A percentile compares a stretch with the other conserved stretches of the same genome.
Conservation (phyloP, 1,140 invertebrate species). For the Macrotrachela quadricornifera region DNA sequence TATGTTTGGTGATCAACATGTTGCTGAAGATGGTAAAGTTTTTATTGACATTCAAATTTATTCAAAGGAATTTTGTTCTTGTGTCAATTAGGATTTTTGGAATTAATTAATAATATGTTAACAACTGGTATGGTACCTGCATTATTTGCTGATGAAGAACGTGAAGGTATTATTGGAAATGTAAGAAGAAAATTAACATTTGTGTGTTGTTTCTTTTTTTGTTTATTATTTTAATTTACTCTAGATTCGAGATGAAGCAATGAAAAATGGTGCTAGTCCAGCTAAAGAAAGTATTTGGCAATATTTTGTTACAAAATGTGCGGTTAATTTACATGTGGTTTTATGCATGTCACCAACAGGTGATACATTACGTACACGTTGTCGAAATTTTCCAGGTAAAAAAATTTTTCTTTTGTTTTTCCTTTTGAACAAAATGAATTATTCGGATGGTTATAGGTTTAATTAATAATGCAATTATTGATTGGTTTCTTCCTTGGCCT, state of each 20-base stretch:
- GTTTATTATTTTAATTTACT: conserved; percentile 6
- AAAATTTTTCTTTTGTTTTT: not conserved
- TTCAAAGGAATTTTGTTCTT: not conserved
- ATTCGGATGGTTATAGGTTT: conserved; percentile 16
- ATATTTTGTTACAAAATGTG: conserved; percentile 36
- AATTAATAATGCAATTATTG: conserved; percentile 32
- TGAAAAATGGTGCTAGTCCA: conserved; percentile 42
- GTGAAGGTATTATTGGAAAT: conserved; percentile 46
- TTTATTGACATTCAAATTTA: not conserved
- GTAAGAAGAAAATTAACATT: conserved; percentile 12
- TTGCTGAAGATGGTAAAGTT: conserved; percentile 35
- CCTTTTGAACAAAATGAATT: not conserved
- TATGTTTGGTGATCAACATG: conserved; percentile 55
- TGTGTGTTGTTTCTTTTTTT: not conserved
- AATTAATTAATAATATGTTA: conserved; percentile 68
- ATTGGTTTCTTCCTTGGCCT: conserved; percentile 34
- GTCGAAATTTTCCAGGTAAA: conserved; percentile 31
- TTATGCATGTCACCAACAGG: conserved; percentile 33
- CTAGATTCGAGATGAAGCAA: conserved; percentile 41
- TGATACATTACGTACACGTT: conserved; percentile 27
- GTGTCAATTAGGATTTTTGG: conserved; percentile 44
- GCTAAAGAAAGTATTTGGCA: conserved; percentile 37
- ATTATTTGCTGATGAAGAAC: conserved; percentile 62
- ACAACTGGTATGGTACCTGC: conserved; percentile 61
- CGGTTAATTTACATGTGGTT: conserved; percentile 32